Evolutionary conservation across 2,888 invertebrate genomes (phyloP).

Genomic region (Trypoxylon attenuatum): DNA sequence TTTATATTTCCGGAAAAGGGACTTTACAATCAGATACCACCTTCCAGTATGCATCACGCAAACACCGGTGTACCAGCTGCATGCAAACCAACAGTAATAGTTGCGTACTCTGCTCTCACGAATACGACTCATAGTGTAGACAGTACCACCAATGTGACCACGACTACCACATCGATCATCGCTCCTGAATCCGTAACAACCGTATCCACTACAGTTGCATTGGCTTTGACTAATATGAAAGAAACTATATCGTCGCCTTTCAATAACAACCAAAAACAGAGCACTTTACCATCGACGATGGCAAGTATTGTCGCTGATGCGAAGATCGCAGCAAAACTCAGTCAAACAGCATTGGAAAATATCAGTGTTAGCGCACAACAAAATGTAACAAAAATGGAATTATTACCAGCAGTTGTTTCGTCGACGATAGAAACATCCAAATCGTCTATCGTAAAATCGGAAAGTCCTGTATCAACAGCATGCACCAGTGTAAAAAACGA

Average conservation of each 20-base stretch:
- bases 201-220: constrained; percentile 23
- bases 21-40: constrained; percentile 58
- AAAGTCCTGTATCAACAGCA: constrained; percentile 11
- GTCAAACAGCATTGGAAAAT: constrained; percentile 56
- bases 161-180: neutral
- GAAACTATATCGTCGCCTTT: constrained; percentile 39
- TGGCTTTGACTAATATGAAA: constrained; percentile 25
- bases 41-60: constrained; percentile 66
- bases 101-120: constrained; percentile 13
- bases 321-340: constrained; percentile 66
- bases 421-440: constrained; percentile 29
- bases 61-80: constrained; percentile 65
- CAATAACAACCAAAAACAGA: constrained; percentile 53
- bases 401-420: constrained; percentile 15
- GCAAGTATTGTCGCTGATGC: constrained; percentile 65
- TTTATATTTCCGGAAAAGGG: constrained; percentile 58
- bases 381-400: constrained; percentile 13
- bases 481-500: constrained; percentile 20
- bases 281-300: constrained; percentile 51
- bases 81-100: constrained; percentile 46
- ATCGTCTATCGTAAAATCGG: constrained; percentile 5
- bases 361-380: constrained; percentile 29
- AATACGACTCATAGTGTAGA: constrained; percentile 9
- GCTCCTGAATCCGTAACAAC: constrained; percentile 24
- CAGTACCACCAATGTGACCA: constrained; percentile 7